These are phyloP conservation scores for Pomacea canaliculata DNA, from an alignment of 2,888 invertebrate species.

Conservation along the genomic window DNA sequence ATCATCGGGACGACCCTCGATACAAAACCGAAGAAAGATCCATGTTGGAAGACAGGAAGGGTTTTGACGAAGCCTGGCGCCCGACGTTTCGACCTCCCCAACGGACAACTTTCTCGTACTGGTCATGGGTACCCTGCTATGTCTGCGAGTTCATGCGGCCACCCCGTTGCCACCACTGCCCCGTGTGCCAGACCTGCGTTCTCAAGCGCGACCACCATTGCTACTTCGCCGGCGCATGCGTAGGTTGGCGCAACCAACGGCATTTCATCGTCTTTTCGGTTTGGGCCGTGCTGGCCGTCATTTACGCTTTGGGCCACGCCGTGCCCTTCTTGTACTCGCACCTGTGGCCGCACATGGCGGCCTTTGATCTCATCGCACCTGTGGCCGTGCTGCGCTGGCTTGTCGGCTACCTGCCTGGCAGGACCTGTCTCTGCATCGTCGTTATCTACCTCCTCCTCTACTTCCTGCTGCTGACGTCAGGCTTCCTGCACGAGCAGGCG, in stretches of 20 bases:
- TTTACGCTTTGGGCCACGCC: constrained; percentile 46
- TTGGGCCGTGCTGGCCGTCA: constrained; percentile 49
- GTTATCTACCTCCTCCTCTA: constrained; percentile 49
- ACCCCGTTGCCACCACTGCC: constrained; percentile 65
- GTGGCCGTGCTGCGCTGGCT: constrained; percentile 45
- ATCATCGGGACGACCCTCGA: constrained; percentile 21
- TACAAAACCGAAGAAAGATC: too few relatives aligned
- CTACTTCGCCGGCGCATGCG: constrained; percentile 61
- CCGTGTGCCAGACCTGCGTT: constrained; percentile 60
- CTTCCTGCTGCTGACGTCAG: constrained; percentile 45
- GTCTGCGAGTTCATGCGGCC: constrained; percentile 57
- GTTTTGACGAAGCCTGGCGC: not conserved
- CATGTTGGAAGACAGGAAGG: too few relatives aligned
- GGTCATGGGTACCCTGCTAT: constrained; percentile 65
- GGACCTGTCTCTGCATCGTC: constrained; percentile 39
- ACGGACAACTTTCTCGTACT: constrained; percentile 54
- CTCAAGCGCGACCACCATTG: constrained; percentile 68
- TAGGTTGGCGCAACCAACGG: constrained; percentile 63
- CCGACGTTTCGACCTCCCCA: constrained; percentile 1
- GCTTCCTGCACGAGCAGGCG: constrained; percentile 46
- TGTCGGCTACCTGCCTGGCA: constrained; percentile 40
- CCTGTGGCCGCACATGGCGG: constrained; percentile 36
- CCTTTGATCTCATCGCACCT: constrained; percentile 52
- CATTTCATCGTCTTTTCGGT: constrained; percentile 61
- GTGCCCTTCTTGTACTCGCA: constrained; percentile 31